Conservation (phyloP, 1,140 invertebrate genomes). For the Triops cancriformis region DNA sequence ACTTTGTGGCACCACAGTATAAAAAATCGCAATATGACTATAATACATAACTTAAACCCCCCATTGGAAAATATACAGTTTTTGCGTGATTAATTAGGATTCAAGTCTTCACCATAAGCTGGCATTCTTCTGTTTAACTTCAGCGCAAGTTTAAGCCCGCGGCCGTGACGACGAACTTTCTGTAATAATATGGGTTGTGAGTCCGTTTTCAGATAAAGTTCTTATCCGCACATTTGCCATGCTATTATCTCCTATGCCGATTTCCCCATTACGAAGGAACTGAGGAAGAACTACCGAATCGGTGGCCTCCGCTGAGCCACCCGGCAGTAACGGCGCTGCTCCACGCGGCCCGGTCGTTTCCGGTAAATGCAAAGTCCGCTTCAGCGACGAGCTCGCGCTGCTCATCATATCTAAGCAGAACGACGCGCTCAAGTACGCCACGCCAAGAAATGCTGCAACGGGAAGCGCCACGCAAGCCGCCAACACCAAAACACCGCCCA, state of each 20-base stretch:
- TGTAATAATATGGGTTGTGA: slow-evolving; percentile 10
- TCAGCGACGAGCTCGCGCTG: neutral
- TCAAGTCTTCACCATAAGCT: neutral
- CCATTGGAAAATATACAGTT: neutral
- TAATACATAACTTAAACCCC: slow-evolving; percentile 2
- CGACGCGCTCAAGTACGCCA: slow-evolving; percentile 17
- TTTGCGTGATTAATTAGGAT: neutral
- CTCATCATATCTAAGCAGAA: slow-evolving; percentile 11
- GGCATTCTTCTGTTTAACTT: neutral
- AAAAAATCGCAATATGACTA: neutral
- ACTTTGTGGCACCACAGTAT: neutral
- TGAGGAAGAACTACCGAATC: slow-evolving; percentile 8
- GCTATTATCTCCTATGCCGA: neutral
- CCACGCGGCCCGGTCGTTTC: neutral
- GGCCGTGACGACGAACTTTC: neutral
- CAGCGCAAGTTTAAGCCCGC: neutral
- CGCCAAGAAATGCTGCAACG: slow-evolving; percentile 18
- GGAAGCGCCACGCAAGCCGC: slow-evolving; percentile 20
- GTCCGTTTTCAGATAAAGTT: slow-evolving; percentile 10
- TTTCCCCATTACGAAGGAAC: neutral
- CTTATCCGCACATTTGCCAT: neutral
- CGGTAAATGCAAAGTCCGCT: slow-evolving; percentile 7
- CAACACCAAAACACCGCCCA: neutral
- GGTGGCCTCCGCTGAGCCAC: neutral
- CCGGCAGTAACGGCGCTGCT: neutral